Evolutionary conservation across 2,888 invertebrate species (phyloP).

Genomic region (Chironomus tentans): DNA sequence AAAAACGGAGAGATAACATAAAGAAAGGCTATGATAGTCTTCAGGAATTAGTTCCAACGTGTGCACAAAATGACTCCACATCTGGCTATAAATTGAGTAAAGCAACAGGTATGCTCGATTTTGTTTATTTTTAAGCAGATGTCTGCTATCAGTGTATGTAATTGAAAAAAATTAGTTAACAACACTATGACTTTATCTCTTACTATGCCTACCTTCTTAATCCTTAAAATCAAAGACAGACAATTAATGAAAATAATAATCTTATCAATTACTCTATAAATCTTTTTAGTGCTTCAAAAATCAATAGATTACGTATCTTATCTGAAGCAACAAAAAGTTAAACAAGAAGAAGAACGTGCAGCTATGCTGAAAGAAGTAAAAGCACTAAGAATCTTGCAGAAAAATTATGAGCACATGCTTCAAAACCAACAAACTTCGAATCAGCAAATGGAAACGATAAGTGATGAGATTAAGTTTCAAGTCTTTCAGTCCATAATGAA

Average conservation of each 20-base stretch:
- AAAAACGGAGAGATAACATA: constrained; percentile 92
- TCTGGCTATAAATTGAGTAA: constrained; percentile 40
- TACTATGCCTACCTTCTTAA: too few relatives aligned
- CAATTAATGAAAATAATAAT: too few relatives aligned
- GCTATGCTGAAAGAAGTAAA: constrained; percentile 85
- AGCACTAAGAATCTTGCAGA: constrained; percentile 87
- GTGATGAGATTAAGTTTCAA: constrained; percentile 93
- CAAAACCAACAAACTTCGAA: constrained; percentile 90
- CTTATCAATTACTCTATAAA: too few relatives aligned
- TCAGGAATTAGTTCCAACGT: constrained; percentile 87
- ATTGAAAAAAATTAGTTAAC: too few relatives aligned
- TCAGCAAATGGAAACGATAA: constrained; percentile 77
- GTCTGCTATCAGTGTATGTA: too few relatives aligned
- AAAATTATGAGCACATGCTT: constrained; percentile 92
- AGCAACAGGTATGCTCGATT: constrained; percentile 32
- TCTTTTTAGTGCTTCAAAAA: constrained; percentile 64
- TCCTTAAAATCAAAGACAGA: too few relatives aligned
- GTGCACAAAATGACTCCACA: constrained; percentile 83
- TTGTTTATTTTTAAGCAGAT: too few relatives aligned
- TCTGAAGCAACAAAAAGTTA: constrained; percentile 80
- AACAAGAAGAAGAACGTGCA: constrained; percentile 90
- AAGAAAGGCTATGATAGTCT: constrained; percentile 94
- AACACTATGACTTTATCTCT: too few relatives aligned
- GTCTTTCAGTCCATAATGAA: constrained; percentile 95
- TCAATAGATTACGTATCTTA: constrained; percentile 91